Evolutionary conservation across 2,888 invertebrate species (phyloP), one percentile per base, ranked within the genome.

Genomic region (Himalopsyche kuldschensis): DNA sequence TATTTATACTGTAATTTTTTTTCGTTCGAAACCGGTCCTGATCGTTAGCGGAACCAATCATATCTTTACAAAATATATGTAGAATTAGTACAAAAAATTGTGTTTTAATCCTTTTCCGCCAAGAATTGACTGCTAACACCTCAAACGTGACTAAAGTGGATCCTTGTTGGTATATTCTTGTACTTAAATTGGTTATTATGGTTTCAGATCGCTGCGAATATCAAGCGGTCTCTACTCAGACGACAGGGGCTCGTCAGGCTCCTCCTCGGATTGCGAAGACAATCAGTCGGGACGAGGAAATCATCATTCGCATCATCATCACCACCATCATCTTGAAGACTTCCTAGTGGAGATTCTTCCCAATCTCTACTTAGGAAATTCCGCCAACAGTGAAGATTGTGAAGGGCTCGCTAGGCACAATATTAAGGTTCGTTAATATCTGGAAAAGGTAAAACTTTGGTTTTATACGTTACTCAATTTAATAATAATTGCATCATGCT

Each of bases 281-380:
- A 91, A 92, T 81, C 92, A 92, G 88, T 87, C 89, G 2, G 76
- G 77, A 8, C 76, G 63, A 24, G 81, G 79, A 6, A 79, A 79
- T 27, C 85, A 85, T 46, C 93, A 92, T 88, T 90, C 89, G 88
- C 92, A 94, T 88, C 94, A 83, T 24, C 75, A 82, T 32, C 85
- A 85, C 69, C 86, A 87, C 81, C 92, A 92, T 88, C 90, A 89
- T 88, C 92, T 94, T 87, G 94, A 95, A 88, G 96, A 96, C 88
- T 98, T 97, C 90, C 98, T 98, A 80, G 97, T 98, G 79, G 97
- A 98, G 93, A 98, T 99, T 89, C 93, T 98, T 88, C 97, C 97
- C 82, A 95, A 97, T 90, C 93, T 99, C 85, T 99, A 96, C 91
- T 94, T 99, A 86, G 99, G 99, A 87, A 98, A 98, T 91, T 98